Evolutionary conservation across 2,113 vertebrate genomes (phyloP).

Genomic region (Eidolon helvum): DNA sequence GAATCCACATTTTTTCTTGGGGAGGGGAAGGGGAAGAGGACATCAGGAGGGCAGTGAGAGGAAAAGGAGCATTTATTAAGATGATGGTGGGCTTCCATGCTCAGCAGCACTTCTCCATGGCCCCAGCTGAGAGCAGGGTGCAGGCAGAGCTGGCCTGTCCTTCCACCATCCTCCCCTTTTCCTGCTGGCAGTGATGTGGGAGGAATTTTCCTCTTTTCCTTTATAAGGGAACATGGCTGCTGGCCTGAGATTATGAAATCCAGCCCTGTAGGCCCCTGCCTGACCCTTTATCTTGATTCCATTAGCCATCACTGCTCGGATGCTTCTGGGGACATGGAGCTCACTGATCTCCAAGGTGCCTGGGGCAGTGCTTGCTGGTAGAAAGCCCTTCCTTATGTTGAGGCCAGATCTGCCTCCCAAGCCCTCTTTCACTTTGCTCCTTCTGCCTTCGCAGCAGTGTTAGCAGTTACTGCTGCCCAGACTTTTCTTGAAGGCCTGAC

Average conservation of each 20-base stretch:
- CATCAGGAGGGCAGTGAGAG: background rate
- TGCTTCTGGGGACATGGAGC: background rate
- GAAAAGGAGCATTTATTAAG: background rate
- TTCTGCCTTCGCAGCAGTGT: background rate
- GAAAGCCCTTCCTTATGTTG: background rate
- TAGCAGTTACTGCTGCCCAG: background rate
- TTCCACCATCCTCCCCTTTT: background rate
- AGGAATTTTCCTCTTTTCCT: background rate
- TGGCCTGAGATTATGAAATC: background rate
- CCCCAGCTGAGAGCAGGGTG: background rate
- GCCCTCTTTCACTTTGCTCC: background rate
- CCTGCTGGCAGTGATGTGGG: background rate
- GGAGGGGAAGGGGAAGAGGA: background rate
- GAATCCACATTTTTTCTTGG: conserved; percentile 35
- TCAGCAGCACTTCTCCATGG: background rate
- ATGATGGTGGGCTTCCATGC: background rate
- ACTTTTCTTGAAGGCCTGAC: background rate
- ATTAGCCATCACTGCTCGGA: background rate
- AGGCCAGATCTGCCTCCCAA: background rate
- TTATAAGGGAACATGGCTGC: background rate
- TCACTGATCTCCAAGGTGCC: background rate
- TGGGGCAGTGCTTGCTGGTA: background rate
- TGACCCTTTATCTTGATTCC: background rate
- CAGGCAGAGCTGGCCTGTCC: background rate
- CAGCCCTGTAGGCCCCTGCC: background rate